Evolutionary conservation across 1,140 invertebrate genomes (phyloP).

Genomic region (Leptopilina boulardi): DNA sequence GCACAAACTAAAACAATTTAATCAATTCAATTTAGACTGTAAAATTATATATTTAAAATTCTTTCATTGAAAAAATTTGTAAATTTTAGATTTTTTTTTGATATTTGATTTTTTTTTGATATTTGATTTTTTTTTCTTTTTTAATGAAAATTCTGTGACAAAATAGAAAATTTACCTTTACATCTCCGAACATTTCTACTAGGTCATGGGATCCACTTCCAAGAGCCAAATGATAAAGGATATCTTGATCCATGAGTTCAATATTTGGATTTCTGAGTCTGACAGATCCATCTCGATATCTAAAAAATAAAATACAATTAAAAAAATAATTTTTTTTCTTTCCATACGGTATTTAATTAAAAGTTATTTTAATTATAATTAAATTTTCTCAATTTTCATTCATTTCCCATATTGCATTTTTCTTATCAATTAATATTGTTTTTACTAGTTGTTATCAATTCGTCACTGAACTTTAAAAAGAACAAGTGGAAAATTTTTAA

Average conservation of each 20-base stretch:
- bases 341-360: not conserved
- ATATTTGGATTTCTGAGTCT: slow-evolving; percentile 91
- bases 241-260: slow-evolving; percentile 94
- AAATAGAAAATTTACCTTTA: slow-evolving; percentile 89
- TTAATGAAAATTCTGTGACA: not conserved
- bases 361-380: not conserved
- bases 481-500: not conserved
- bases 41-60: too few species aligned
- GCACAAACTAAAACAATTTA: too few species aligned
- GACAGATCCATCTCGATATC: slow-evolving; percentile 89
- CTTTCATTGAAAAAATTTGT: too few species aligned
- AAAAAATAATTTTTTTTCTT: not conserved
- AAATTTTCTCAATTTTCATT: not conserved
- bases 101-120: not conserved
- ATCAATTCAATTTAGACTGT: too few species aligned
- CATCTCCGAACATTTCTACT: slow-evolving; percentile 96
- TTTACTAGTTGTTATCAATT: not conserved
- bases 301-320: slow-evolving; percentile 65
- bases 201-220: slow-evolving; percentile 94
- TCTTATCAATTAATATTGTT: not conserved
- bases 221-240: slow-evolving; percentile 95
- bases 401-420: not conserved
- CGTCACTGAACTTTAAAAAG: not conserved
- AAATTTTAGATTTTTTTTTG: slow-evolving; percentile 32
- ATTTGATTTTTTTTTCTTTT: slow-evolving; percentile 9